Base-by-base conservation (phyloP, 2,113 vertebrate species). In the Uropsilus gracilis region DNA sequence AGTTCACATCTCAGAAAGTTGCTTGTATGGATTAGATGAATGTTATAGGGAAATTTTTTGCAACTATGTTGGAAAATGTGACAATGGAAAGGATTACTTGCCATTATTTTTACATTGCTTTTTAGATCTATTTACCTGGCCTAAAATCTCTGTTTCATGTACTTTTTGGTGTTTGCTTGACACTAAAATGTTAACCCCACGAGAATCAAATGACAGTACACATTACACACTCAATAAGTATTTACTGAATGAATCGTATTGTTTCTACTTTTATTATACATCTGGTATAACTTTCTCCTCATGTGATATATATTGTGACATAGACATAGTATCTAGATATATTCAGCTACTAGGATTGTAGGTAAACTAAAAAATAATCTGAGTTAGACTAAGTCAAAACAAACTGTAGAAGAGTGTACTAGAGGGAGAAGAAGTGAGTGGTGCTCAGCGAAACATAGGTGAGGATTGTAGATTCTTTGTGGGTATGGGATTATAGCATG, bases 311-410 rank as follows among this genome's bases (percentile, higher is more conserved):
- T 37, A 1, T 89, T 76, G 37, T 69, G 64, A 46, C 59, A 68
- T 32, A 48, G 26, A 17, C 3, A 26, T 82, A 46, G n/a, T 3
- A 59, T 11, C 26, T 71, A 82, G 11, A 66, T 66, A 39, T 46
- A 66, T 4, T 44, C 9, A 18, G 2, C 30, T 72, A 1, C 66
- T 88, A 57, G 50, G 86, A 80, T 42, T 77, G 5, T 50, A 69
- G 73, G 34, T 55, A 93, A 92, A 93, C 37, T 82, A 77, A 93
- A 94, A 5, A 55, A 18, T 22, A 55, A 20, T 55, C 53, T 55
- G 53, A 55, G 20, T 7, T 22, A 55, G 53, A 55, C 53, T 55
- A 55, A 22, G 22, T 20, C 53, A 22, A 55, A 55, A 22, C 53
- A 55, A 55, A 55, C 20, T 5, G 18, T 55, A 55, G 53, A 55